Evolutionary conservation across 2,888 invertebrate species (phyloP), one percentile per base, ranked within the genome.

Genomic region (Hipparchia sbordonii): DNA sequence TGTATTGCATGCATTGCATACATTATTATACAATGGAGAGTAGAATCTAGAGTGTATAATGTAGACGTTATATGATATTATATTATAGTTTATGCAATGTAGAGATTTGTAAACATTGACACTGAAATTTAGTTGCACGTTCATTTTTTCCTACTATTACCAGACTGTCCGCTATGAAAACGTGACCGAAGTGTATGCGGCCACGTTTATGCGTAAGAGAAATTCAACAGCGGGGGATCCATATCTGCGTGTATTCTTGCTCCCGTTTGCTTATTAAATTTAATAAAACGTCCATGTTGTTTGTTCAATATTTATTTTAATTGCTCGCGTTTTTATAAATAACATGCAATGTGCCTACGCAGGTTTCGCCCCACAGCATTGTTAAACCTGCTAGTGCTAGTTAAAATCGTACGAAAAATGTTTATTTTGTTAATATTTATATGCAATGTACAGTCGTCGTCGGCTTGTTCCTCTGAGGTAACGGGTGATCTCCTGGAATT

Each of bases 261-360:
- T 75, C 72, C 70, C 59, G 72, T 76, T 72, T 74, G 72, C 71
- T 76, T 70, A 74, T 72, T 72, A 54, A 74, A 72, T 74, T 76
- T 76, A 77, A 76, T 78, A 74, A 78, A 70, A 72, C 66, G 72
- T 76, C 76, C 69, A 67, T 70, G 70, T 75, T 72, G 72, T 71
- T 75, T 69, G 71, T 71, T 67, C 67, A 72, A 61, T 61, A 60
- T 71, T 68, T 60, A 72, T 68, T 68, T 74, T 72, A 74, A 73
- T 76, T 69, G 62, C 69, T 56, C 7, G 66, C 9, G 66, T 66
- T 56, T 54, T 66, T 65, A 12, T 10, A 39, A 54, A 39, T 56
- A 54, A 66, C 66, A 54, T 54, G 66, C 63, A 51, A 63, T 33
- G 33, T 63, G 51, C 51, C 51, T 23, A 51, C 63, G 63, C 51